phyloP scores from a whole-genome alignment of 2,797 vertebrate genomes.

The Chrosomus eos region DNA sequence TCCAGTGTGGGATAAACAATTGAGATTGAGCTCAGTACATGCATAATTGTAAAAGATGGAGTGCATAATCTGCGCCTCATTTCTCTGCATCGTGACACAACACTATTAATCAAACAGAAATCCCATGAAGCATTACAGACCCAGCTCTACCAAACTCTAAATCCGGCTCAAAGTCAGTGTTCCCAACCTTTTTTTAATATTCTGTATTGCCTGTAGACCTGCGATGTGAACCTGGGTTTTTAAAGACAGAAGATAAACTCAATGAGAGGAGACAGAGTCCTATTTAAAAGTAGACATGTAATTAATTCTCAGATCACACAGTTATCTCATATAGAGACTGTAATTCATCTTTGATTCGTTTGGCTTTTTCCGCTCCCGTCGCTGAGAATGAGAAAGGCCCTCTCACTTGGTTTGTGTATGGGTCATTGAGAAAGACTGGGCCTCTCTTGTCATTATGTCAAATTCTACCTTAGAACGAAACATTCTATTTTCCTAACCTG shows the following conservation, averaged over 20 bases:
- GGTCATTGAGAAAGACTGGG: conserved; percentile 78
- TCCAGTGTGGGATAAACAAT: neutral
- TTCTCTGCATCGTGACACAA: neutral
- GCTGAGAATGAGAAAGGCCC: conserved; percentile 64
- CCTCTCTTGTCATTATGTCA: conserved; percentile 75
- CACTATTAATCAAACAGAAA: conserved; percentile 5
- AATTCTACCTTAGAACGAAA: conserved; percentile 78
- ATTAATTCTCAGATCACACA: conserved; percentile 46
- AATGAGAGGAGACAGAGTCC: conserved; percentile 11
- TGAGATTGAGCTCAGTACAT: neutral
- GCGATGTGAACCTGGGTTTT: conserved; percentile 6
- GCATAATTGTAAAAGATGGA: conserved; percentile 15
- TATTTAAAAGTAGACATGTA: conserved; percentile 11
- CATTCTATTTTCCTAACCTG: conserved; percentile 83
- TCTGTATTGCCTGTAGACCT: neutral
- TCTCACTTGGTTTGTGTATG: conserved; percentile 70
- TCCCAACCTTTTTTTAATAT: conserved; percentile 9
- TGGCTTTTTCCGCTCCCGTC: conserved; percentile 60
- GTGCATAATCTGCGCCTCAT: conserved; percentile 4
- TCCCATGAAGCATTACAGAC: neutral
- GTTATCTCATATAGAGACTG: conserved; percentile 68
- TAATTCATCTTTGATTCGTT: conserved; percentile 76
- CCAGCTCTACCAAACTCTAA: conserved; percentile 9
- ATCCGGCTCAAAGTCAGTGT: conserved; percentile 9
- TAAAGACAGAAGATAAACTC: conserved; percentile 9